A percentile compares a stretch with the other conserved stretches of the same genome.
These are phyloP conservation scores for Bilobella aurantiaca DNA, from an alignment of 1,140 invertebrate species.

Conservation along the genomic window DNA sequence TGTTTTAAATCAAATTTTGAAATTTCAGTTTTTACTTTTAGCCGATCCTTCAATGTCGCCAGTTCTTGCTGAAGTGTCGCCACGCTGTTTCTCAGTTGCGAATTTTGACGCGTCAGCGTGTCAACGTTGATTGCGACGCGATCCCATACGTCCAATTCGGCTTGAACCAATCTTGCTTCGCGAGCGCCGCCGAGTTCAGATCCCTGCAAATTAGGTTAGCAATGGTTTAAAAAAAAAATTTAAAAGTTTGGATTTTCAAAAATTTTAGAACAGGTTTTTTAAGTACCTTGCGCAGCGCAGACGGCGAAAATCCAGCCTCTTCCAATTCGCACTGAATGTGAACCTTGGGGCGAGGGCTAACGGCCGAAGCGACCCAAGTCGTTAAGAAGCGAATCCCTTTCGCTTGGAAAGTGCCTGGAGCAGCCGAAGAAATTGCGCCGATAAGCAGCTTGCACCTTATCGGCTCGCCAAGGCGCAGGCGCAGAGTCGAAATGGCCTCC, in stretches of 20 bases:
- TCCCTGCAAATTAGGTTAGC: constrained; percentile 16
- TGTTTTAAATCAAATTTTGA: too few species aligned
- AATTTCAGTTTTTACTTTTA: constrained; percentile 31
- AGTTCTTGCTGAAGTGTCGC: constrained; percentile 33
- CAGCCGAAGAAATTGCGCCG: constrained; percentile 66
- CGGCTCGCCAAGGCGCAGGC: constrained; percentile 78
- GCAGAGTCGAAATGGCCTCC: constrained; percentile 76
- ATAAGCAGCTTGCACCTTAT: constrained; percentile 81
- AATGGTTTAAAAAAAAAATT: too few species aligned
- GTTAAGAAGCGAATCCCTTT: constrained; percentile 72
- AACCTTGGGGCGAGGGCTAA: constrained; percentile 60
- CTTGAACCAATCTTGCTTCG: constrained; percentile 28
- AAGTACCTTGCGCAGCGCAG: constrained; percentile 56
- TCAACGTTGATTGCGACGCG: constrained; percentile 28
- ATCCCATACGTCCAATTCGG: constrained; percentile 30
- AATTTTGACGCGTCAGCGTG: constrained; percentile 32
- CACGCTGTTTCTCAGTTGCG: constrained; percentile 31
- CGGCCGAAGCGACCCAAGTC: constrained; percentile 62
- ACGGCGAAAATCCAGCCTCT: constrained; percentile 67
- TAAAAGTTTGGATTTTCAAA: too few species aligned
- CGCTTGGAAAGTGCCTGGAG: constrained; percentile 50
- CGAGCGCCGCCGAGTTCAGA: constrained; percentile 31
- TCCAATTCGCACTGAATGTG: constrained; percentile 82
- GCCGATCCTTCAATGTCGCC: constrained; percentile 32
- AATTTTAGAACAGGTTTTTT: too few species aligned